Base-by-base conservation (phyloP, 2,888 invertebrate species). In the Cheilosia soror region DNA sequence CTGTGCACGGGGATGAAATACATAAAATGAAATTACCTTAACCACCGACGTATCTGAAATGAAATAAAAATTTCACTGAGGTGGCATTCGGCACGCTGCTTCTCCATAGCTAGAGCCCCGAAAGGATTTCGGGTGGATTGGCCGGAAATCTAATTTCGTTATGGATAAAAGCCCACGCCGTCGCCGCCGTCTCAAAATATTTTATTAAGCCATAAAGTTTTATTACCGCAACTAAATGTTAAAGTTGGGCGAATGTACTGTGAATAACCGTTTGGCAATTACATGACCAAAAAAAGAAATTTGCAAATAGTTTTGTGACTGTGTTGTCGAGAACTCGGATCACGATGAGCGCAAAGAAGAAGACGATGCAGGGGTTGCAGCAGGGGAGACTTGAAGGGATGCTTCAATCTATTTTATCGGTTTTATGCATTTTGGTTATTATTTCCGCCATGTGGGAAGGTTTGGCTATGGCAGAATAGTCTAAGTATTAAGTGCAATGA, bases 61-160 rank as follows among this genome's bases (percentile, higher is more conserved):
- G 65, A 79, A 75, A 79, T 79, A 83, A 79, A 84, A 75, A 73
- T 69, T 75, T 58, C 42, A 51, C 62, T 27, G 63, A 75, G 68
- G 51, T 69, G 66, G 65, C 44, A 79, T 33, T 71, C 65, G 53
- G 65, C 44, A 40, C 37, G 55, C 33, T 27, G 66, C 27, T 20
- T 49, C 5, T 25, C 20, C n/a, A 44, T 6, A 40, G 27, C 25
- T 37, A 20, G 11, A 55, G 27, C 11, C 27, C 51, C 51, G 5
- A 65, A 83, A 51, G 69, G 65, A 79, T 84, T 84, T 84, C 75
- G 79, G 73, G 73, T 75, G 73, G 79, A 79, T 69, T 84, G 79
- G 83, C 55, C 69, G 79, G 79, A 84, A 84, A 84, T 84, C 83
- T 84, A 84, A 84, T 84, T 84, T 84, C 69, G 83, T 79, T 79